Evolutionary conservation across 2,797 vertebrate species (phyloP).

Genomic region (Sciurus vulgaris): DNA sequence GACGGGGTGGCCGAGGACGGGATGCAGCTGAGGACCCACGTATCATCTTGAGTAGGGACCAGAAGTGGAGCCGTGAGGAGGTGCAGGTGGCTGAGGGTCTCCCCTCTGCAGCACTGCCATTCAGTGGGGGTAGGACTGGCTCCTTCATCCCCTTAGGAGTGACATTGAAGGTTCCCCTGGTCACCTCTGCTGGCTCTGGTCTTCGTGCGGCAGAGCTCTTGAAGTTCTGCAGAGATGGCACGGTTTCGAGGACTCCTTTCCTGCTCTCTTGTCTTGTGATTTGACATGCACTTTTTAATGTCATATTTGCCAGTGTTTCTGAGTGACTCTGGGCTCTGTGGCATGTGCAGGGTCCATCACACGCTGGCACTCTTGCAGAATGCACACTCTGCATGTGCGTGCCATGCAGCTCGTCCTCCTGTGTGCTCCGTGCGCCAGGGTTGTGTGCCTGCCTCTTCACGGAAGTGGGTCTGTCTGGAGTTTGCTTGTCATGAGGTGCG

Average conservation of each 20-base stretch:
- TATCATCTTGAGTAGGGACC: neutral
- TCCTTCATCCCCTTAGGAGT: too few relatives aligned
- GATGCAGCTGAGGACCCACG: neutral
- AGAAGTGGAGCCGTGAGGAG: neutral
- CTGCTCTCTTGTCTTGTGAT: neutral
- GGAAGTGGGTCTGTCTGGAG: neutral
- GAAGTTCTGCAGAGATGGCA: too few relatives aligned
- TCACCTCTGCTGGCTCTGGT: neutral
- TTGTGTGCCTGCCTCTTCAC: neutral
- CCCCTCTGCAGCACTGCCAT: neutral
- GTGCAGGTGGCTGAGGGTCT: rapidly evolving
- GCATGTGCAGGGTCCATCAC: neutral
- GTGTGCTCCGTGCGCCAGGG: neutral
- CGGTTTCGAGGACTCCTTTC: neutral
- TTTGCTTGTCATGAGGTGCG: neutral
- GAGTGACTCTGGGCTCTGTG: neutral
- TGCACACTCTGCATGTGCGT: rapidly evolving
- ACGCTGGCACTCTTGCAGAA: rapidly evolving
- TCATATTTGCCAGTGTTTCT: rapidly evolving
- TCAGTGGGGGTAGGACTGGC: too few relatives aligned
- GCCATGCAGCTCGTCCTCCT: neutral
- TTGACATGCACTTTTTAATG: neutral
- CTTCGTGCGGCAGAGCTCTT: neutral
- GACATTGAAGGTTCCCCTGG: too few relatives aligned
- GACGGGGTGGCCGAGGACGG: too few relatives aligned